These are phyloP conservation scores for Drosophila formosana DNA, from an alignment of 2,888 invertebrate genomes.

Conservation along the genomic window DNA sequence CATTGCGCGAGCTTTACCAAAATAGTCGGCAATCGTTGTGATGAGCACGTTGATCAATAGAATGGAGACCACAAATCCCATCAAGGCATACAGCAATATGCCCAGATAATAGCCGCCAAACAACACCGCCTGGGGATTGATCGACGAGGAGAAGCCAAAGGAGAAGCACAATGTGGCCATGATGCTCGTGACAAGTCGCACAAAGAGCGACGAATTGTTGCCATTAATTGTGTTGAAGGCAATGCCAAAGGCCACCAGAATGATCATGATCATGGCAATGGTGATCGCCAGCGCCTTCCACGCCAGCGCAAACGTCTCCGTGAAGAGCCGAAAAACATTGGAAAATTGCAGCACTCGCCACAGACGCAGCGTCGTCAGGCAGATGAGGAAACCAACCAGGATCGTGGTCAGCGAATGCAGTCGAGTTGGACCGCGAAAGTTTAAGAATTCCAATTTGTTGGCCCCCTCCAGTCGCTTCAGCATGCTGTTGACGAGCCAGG, in stretches of 20 bases:
- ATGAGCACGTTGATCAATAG: slow-evolving; percentile 81
- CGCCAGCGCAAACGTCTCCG: slow-evolving; percentile 69
- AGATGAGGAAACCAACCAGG: slow-evolving; percentile 75
- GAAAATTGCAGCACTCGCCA: slow-evolving; percentile 84
- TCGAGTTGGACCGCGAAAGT: slow-evolving; percentile 73
- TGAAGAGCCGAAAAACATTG: slow-evolving; percentile 76
- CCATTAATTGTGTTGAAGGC: slow-evolving; percentile 78
- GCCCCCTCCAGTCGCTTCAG: slow-evolving; percentile 60
- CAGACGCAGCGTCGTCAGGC: slow-evolving; percentile 78
- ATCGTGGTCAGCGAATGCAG: slow-evolving; percentile 57
- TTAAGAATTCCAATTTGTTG: slow-evolving; percentile 74
- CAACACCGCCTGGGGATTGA: slow-evolving; percentile 60
- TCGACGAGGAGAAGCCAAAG: slow-evolving; percentile 70
- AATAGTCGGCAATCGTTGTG: slow-evolving; percentile 75
- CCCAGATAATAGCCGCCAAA: slow-evolving; percentile 75
- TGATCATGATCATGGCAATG: slow-evolving; percentile 62
- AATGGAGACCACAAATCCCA: slow-evolving; percentile 73
- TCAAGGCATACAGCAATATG: slow-evolving; percentile 67
- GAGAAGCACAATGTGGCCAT: slow-evolving; percentile 72
- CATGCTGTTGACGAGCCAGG: slow-evolving; percentile 55
- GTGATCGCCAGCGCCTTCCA: slow-evolving; percentile 62
- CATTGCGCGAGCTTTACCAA: slow-evolving; percentile 49
- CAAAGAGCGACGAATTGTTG: slow-evolving; percentile 67
- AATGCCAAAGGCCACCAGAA: slow-evolving; percentile 71
- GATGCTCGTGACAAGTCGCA: slow-evolving; percentile 56